Base-by-base conservation (phyloP, 2,113 vertebrate species). In the Archocentrus centrarchus region DNA sequence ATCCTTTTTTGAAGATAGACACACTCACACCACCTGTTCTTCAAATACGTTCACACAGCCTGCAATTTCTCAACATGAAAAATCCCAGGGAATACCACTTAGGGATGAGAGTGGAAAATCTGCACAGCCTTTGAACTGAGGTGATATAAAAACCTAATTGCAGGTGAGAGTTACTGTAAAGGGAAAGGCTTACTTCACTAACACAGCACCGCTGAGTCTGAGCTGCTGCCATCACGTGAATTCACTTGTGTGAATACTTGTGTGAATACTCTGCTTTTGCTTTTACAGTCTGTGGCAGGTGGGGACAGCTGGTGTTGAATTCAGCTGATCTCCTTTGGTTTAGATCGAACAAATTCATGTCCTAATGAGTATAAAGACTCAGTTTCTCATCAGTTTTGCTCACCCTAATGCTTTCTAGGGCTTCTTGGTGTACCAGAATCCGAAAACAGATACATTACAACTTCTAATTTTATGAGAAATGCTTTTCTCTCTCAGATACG, bases 21-120 rank as follows among this genome's bases (percentile, higher is more conserved):
- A 20, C 58, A 70, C 84, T 86, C 59, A 77, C 59, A 91, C 92
- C 94, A 94, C 90, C 93, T 94, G 93, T 92, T 94, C 88, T 91
- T 89, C 75, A 90, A 90, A 91, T 86, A 60, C 59, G 11, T 57
- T 82, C 47, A 79, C 20, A 57, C 47, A 91, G 85, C 68, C 93
- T 93, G 77, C 91, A 94, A 92, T 94, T 93, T 94, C 66, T 88
- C 30, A 7, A 27, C 77, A 39, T 7, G 11, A 80, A 68, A 75
- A 57, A 55, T 80, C 18, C 1, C 73, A 55, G 24, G 61, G 66
- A 87, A 73, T 17, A 78, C 76, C 80, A 78, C 78, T 84, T 84
- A 77, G 76, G 59, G 68, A 3, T 35, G 55, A 44, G 57, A 60
- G 64, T 77, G 78, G 86, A 91, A 93, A 89, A 78, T 68, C 85